Base-by-base conservation (phyloP, 92 coral and sea anemone species). In the Paramuricea clavata region DNA sequence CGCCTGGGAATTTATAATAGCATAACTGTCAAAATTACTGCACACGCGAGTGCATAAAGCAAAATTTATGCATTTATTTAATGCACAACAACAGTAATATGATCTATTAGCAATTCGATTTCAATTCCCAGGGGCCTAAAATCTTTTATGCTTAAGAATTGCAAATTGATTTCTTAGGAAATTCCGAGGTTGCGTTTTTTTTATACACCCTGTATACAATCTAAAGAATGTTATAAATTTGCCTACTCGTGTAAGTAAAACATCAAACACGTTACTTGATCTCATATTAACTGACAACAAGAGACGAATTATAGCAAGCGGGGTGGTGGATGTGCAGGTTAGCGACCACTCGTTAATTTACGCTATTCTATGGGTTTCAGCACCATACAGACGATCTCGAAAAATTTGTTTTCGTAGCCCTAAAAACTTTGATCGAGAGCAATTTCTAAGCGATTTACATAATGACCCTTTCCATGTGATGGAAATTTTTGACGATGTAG, bases 401-500 rank as follows among this genome's bases (percentile, higher is more conserved):
- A 86, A 74, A 79, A 81, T 80, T 28, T 70, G 68, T 88, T 88
- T 82, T 49, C 54, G 89, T 30, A 50, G 74, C 32, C 69, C 34
- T 30, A 74, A 86, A 73, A 33, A 76, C 42, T 86, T 70, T 50
- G 30, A 36, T 49, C 79, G 79, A 56, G 73, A 90, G 13, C 30
- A 60, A 43, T 74, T 90, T 60, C 41, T 13, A 23, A 19, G 27
- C 3, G 93, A 90, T 61, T 47, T 90, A 19, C 61, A 59, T 62
- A 13, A 62, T 35, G 74, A 71, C 43, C 79, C 88, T 54, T 88
- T 90, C 74, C 44, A 49, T 57, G 77, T 88, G 3, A 88, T 88
- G 91, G 83, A 87, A n/a, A 42, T 85, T 26, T 89, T 89, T 87
- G 90, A 87, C 43, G 87, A 85, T 36, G n/a, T n/a, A n/a, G n/a